Conservation (phyloP, 2,888 invertebrate species). For the Gastracanthus pulcherrimus region DNA sequence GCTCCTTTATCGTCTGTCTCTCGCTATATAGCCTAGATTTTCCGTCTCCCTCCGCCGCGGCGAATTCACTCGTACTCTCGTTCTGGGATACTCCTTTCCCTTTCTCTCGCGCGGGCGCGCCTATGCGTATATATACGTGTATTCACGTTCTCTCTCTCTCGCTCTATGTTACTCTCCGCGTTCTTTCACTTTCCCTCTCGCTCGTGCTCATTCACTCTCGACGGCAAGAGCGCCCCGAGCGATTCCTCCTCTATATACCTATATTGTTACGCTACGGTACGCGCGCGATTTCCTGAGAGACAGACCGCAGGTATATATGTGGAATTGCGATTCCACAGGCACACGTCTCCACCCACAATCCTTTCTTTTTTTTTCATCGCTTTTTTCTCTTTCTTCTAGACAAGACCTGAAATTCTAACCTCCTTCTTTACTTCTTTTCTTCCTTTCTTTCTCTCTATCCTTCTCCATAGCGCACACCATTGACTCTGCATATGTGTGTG, state of each 20-base stretch:
- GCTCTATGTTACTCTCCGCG: background rate
- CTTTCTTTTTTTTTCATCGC: background rate
- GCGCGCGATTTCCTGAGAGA: background rate
- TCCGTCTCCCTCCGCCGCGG: conserved; percentile 28
- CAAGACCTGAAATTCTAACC: conserved; percentile 24
- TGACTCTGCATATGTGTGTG: background rate
- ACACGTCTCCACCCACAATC: background rate
- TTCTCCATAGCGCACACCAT: background rate
- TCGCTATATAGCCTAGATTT: conserved; percentile 47
- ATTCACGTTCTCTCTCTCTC: background rate
- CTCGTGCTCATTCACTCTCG: conserved; percentile 46
- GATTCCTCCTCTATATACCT: conserved; percentile 11
- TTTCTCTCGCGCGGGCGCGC: conserved; percentile 39
- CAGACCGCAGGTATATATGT: background rate
- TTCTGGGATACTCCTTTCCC: conserved; percentile 43
- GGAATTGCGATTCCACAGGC: background rate
- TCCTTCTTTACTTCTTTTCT: background rate
- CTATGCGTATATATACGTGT: background rate
- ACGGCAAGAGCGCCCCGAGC: background rate
- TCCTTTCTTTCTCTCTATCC: background rate
- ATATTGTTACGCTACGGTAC: background rate
- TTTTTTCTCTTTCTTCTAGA: background rate
- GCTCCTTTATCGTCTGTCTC: conserved; percentile 11
- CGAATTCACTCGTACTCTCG: conserved; percentile 52
- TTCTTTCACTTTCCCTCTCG: conserved; percentile 36